These are phyloP conservation scores for Sebastes elongatus DNA, from an alignment of 2,797 vertebrate species.

Conservation along the genomic window DNA sequence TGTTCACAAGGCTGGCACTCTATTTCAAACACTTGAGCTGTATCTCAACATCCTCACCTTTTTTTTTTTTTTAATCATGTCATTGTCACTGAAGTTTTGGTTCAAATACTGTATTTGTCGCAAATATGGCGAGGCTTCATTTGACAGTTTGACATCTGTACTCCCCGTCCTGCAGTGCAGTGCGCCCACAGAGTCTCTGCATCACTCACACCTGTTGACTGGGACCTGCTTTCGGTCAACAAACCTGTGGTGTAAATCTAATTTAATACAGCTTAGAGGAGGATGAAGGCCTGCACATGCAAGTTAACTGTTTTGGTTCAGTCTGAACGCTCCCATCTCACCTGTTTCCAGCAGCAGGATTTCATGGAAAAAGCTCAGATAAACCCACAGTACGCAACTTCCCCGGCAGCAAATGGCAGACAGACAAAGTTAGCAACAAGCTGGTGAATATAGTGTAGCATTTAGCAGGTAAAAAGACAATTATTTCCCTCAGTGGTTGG, in stretches of 20 bases:
- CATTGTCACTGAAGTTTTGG: constrained; percentile 33
- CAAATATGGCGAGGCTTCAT: constrained; percentile 2
- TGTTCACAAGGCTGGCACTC: not conserved
- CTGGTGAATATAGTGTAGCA: not conserved
- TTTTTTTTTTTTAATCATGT: constrained; percentile 2
- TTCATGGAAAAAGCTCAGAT: not conserved
- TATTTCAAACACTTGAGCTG: constrained; percentile 14
- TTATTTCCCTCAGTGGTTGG: not conserved
- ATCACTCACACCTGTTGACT: constrained; percentile 43
- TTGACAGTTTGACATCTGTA: constrained; percentile 51
- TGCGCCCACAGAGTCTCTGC: not conserved
- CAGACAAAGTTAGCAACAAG: not conserved
- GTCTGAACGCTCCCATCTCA: not conserved
- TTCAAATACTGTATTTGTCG: constrained; percentile 33
- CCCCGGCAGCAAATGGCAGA: not conserved
- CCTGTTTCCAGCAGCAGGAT: not conserved
- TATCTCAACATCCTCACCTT: not conserved
- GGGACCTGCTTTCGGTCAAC: constrained; percentile 41
- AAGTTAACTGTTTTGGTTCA: not conserved
- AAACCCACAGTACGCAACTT: not conserved
- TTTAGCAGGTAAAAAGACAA: not conserved
- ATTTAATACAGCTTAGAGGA: constrained; percentile 3
- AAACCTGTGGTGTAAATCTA: not conserved
- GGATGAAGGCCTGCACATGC: not conserved
- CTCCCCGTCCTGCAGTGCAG: constrained; percentile 14